Conservation (phyloP, 2,113 vertebrate species). For the Gorilla gorilla region DNA sequence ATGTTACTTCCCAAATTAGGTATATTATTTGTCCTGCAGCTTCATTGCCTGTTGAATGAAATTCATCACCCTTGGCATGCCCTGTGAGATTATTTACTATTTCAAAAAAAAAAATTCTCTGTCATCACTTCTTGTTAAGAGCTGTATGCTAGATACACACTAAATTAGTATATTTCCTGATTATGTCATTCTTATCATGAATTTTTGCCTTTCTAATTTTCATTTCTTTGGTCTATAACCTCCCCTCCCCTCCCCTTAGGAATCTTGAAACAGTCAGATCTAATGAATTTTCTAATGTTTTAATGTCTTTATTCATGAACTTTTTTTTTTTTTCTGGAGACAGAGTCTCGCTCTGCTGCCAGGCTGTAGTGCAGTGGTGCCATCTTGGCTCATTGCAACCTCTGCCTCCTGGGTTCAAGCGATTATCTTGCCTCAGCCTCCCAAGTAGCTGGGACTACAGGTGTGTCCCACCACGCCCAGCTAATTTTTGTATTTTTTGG, state of each 20-base stretch:
- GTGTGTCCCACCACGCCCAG: no score
- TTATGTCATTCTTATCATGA: not conserved
- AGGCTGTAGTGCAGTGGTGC: no score
- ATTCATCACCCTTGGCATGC: not conserved
- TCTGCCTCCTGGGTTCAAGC: no score
- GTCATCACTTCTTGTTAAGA: not conserved
- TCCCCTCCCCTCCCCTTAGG: not conserved
- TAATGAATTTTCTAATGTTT: not conserved
- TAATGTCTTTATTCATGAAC: no score
- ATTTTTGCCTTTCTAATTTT: not conserved
- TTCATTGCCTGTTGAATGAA: not conserved
- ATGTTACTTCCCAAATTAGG: not conserved
- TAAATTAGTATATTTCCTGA: not conserved
- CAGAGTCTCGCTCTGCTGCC: no score
- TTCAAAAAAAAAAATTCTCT: not conserved
- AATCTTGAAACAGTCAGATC: not conserved
- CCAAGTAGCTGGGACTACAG: no score
- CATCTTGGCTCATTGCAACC: no score
- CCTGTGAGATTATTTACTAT: not conserved
- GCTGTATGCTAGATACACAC: not conserved
- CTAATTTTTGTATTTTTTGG: no score
- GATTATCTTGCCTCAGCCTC: no score
- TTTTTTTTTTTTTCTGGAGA: no score
- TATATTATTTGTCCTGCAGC: not conserved
- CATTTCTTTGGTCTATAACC: not conserved